Evolutionary conservation across 1,140 invertebrate species (phyloP), one percentile per base, ranked within the genome.

Genomic region (Drosophila pallidifrons): DNA sequence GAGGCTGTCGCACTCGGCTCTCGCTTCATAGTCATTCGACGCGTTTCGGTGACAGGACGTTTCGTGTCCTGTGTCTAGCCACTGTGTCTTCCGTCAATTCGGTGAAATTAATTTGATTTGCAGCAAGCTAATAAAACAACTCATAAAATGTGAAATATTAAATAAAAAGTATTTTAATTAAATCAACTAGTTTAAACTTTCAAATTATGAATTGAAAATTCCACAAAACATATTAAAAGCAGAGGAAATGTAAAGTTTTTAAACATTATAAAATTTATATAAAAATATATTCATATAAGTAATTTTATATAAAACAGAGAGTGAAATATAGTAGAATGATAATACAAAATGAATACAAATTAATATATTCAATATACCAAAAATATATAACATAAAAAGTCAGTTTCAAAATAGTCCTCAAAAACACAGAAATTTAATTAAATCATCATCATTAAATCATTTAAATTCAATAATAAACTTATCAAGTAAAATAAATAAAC

Each of bases 21-120:
- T 79, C 57, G 76, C 46, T 47, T 82, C 82, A 86, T 82, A 87
- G 82, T 86, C 71, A 64, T 77, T 68, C 79, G 57, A 67, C 67
- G 68, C 77, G 85, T 61, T 85, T 71, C 58, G 67, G 64, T 73
- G 85, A 58, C 70, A 89, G 85, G 85, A 88, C 85, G 85, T 89
- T 38, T 77, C 70, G 69, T 77, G 81, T 78, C 70, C 83, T 75
- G 82, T 30, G 43, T 59, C 58, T 52, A 45, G 64, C 15, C 11
- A 43, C 28, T 11, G 59, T 60, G 65, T 65, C 79, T 74, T 80
- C 76, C 69, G 80, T 74, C 1, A 54, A 38, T 70, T 30, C 32
- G n/a, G 30, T 55, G 30, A 16, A 55, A 55, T 38, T 43, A 20
- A 45, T 45, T 7, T 8, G n/a, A 46, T 28, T 25, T 4, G 1